phyloP scores from a whole-genome alignment of 2,797 vertebrate species.

The Eutrigla gurnardus region DNA sequence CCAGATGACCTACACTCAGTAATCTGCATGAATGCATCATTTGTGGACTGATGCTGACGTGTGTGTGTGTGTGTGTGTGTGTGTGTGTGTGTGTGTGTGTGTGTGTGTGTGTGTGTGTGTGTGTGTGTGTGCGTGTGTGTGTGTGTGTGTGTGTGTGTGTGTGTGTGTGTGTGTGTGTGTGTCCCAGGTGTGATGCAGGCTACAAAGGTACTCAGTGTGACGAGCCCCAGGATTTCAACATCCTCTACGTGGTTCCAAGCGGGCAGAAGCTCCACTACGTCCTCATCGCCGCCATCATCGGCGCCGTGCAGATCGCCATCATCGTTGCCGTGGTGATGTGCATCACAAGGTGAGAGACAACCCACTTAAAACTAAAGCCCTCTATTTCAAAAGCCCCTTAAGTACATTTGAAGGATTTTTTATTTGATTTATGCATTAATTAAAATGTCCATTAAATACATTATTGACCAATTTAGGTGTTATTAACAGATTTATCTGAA shows the following conservation, averaged over 20 bases:
- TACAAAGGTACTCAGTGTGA: slow-evolving; percentile 94
- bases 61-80: neutral
- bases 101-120: neutral
- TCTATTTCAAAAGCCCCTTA: neutral
- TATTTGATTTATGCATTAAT: no score
- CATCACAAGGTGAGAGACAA: slow-evolving; percentile 89
- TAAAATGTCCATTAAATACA: no score
- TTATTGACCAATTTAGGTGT: no score
- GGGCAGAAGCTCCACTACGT: slow-evolving; percentile 97
- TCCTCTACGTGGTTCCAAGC: slow-evolving; percentile 96
- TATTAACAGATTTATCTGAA: neutral
- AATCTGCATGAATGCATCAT: no score
- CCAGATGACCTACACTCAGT: no score
- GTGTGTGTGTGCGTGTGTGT: slow-evolving; percentile 2
- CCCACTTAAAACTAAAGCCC: no score
- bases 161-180: slow-evolving; percentile 13
- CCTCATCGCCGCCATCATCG: slow-evolving; percentile 96
- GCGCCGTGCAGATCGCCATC: slow-evolving; percentile 95
- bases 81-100: neutral
- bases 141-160: slow-evolving; percentile 8
- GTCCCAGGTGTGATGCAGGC: slow-evolving; percentile 90
- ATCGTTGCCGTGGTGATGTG: slow-evolving; percentile 98
- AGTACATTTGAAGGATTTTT: no score
- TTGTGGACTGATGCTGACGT: no score
- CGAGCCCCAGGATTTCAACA: slow-evolving; percentile 93